Evolutionary conservation across 2,888 invertebrate genomes (phyloP).

Genomic region (Drosophila borborema): DNA sequence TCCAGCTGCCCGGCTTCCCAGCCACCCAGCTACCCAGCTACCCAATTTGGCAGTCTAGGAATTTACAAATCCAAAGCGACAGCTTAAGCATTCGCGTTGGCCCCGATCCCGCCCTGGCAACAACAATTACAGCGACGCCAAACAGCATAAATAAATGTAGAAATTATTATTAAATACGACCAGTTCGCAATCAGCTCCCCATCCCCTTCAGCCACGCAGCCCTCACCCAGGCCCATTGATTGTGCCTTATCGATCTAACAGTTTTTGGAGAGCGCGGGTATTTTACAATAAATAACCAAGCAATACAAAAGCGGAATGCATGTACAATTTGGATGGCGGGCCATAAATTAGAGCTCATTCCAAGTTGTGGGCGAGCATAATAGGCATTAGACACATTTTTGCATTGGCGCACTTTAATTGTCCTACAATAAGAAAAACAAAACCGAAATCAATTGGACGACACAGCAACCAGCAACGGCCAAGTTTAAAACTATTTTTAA

Average conservation of each 20-base stretch:
- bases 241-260: slow-evolving; percentile 73
- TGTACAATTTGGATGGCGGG: slow-evolving; percentile 25
- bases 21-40: slow-evolving; percentile 20
- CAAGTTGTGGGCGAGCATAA: neutral
- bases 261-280: slow-evolving; percentile 56
- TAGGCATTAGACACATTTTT: slow-evolving; percentile 67
- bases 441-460: slow-evolving; percentile 60
- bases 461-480: slow-evolving; percentile 14
- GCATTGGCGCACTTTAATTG: slow-evolving; percentile 51
- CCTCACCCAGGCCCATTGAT: slow-evolving; percentile 37
- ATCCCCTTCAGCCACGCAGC: neutral
- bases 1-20: slow-evolving; percentile 11
- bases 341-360: slow-evolving; percentile 59
- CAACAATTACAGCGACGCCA: slow-evolving; percentile 72
- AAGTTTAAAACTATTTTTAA: slow-evolving; percentile 73
- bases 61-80: slow-evolving; percentile 55
- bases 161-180: slow-evolving; percentile 79
- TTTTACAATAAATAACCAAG: slow-evolving; percentile 76
- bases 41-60: slow-evolving; percentile 30
- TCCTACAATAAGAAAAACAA: neutral
- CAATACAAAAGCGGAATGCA: slow-evolving; percentile 42
- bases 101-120: slow-evolving; percentile 39
- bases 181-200: slow-evolving; percentile 57
- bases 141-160: slow-evolving; percentile 73
- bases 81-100: slow-evolving; percentile 52